Evolutionary conservation across 2,797 vertebrate species (phyloP).

Genomic region (Tokudaia tokunoshimensis): DNA sequence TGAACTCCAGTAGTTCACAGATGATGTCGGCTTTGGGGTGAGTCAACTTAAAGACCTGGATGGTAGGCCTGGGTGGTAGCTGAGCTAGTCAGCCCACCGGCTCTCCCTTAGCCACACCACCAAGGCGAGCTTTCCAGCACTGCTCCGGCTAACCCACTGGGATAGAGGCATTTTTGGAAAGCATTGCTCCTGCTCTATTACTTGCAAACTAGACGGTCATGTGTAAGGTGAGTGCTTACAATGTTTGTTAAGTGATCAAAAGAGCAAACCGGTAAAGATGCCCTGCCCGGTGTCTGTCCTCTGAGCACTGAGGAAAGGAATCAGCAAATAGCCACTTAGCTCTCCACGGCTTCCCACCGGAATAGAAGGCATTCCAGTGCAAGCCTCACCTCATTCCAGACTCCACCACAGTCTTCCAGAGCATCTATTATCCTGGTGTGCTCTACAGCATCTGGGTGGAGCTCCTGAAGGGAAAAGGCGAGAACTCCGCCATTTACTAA

Average conservation of each 20-base stretch:
- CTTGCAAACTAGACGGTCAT: background rate
- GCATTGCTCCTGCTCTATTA: no score
- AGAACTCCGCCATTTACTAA: background rate
- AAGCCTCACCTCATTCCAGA: background rate
- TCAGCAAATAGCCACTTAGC: background rate
- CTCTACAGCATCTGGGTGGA: background rate
- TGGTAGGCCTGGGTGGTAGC: background rate
- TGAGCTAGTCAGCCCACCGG: background rate
- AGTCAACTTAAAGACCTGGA: background rate
- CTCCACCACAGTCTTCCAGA: background rate
- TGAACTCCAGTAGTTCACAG: background rate
- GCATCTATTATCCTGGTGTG: background rate
- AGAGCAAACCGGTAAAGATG: background rate
- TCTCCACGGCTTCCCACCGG: background rate
- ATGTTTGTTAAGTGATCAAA: background rate
- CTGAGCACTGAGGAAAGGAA: background rate
- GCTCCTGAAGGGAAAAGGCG: background rate
- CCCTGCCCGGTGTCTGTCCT: background rate
- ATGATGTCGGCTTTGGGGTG: background rate
- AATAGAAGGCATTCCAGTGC: slow-evolving; percentile 1
- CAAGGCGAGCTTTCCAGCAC: background rate
- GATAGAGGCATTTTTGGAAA: background rate
- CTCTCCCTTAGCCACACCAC: background rate
- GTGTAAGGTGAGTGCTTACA: background rate
- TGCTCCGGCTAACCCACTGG: background rate